Percentiles rank a stretch among this genome's conserved stretches.
Evolutionary conservation across 2,888 invertebrate species (phyloP).

Genomic region (Acrobeloides nanus): DNA sequence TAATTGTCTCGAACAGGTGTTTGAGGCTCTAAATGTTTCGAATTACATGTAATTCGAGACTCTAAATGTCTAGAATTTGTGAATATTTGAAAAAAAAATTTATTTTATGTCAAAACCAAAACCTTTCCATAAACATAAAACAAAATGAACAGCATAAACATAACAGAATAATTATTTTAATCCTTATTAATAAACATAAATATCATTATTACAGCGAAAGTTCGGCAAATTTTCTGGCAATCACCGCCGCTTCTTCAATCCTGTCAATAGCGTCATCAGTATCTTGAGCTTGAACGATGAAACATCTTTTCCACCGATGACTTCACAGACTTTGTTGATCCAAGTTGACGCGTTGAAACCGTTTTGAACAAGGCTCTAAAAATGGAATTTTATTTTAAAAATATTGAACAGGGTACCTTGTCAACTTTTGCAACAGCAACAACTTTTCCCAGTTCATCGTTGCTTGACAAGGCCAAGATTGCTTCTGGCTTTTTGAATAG

Average conservation of each 20-base stretch:
- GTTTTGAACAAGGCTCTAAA: conserved; percentile 43
- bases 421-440: conserved; percentile 68
- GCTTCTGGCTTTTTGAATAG: conserved; percentile 67
- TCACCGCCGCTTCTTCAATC: conserved; percentile 68
- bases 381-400: not conserved
- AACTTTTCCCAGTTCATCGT: conserved; percentile 76
- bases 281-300: conserved; percentile 95
- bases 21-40: no score
- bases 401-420: conserved; percentile 24
- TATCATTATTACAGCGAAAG: conserved; percentile 14
- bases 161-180: no score
- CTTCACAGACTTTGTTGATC: conserved; percentile 71
- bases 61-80: no score
- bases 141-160: no score
- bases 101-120: no score
- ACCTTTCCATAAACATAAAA: no score
- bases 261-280: conserved; percentile 73
- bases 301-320: conserved; percentile 87
- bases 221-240: conserved; percentile 74
- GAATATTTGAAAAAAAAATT: no score
- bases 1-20: no score
- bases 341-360: conserved; percentile 89
- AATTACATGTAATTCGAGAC: no score
- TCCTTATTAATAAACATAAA: not conserved
- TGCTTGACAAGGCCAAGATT: conserved; percentile 88